phyloP scores from a whole-genome alignment of 1,140 invertebrate genomes.

The Diabrotica virgifera region DNA sequence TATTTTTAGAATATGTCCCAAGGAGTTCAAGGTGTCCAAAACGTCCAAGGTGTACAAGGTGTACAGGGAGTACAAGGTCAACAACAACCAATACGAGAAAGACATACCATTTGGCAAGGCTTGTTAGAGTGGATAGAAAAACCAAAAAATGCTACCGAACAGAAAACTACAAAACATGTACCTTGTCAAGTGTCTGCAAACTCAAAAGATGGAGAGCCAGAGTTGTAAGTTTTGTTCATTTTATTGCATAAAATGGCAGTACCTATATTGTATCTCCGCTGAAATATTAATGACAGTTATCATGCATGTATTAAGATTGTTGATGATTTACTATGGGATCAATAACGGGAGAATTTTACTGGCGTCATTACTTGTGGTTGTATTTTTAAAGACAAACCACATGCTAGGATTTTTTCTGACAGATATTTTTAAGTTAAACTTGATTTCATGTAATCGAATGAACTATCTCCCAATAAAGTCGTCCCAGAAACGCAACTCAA shows the following conservation, averaged over 20 bases:
- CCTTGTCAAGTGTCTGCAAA: slow-evolving; percentile 79
- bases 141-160: slow-evolving; percentile 65
- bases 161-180: slow-evolving; percentile 78
- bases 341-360: no score
- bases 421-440: no score
- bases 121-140: slow-evolving; percentile 91
- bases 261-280: no score
- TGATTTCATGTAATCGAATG: no score
- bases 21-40: slow-evolving; percentile 32
- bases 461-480: no score
- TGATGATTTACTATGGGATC: no score
- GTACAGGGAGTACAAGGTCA: slow-evolving; percentile 47
- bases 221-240: slow-evolving; percentile 60
- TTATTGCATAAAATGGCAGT: no score
- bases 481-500: no score
- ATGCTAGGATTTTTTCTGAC: no score
- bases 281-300: background rate
- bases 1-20: slow-evolving; percentile 29
- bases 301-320: no score
- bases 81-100: slow-evolving; percentile 50
- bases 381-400: no score
- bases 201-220: slow-evolving; percentile 77
- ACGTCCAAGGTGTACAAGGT: slow-evolving; percentile 54
- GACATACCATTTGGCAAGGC: slow-evolving; percentile 81
- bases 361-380: no score